A percentile compares a stretch with the other conserved stretches of the same genome.
These are phyloP conservation scores for Pristis pectinata DNA, from an alignment of 2,797 vertebrate genomes.

Conservation along the genomic window DNA sequence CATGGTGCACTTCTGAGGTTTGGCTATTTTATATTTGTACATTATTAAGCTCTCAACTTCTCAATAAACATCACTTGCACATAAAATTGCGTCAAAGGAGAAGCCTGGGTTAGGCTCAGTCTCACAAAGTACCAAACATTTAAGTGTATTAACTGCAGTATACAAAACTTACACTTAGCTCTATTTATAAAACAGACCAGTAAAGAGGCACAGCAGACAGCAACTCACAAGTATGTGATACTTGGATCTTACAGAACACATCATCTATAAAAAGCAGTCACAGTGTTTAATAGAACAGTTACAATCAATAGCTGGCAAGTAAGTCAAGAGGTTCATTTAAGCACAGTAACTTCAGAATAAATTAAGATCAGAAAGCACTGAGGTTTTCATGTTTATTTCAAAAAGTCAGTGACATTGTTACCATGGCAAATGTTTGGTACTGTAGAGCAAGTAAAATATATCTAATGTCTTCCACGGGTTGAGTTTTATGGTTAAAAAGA, in stretches of 20 bases:
- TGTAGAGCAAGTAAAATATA: background rate
- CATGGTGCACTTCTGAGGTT: background rate
- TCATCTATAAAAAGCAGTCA: slow-evolving; percentile 17
- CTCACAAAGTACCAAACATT: background rate
- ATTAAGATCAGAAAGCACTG: background rate
- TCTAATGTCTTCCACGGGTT: background rate
- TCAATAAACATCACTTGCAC: background rate
- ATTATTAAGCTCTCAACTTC: background rate
- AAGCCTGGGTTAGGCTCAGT: background rate
- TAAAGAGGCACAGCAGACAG: slow-evolving; percentile 26
- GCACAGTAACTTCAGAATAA: background rate
- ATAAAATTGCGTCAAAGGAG: background rate
- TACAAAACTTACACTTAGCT: slow-evolving; percentile 9
- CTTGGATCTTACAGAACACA: background rate
- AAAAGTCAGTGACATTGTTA: background rate
- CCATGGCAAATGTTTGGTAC: background rate
- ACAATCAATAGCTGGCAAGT: background rate
- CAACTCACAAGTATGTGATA: background rate
- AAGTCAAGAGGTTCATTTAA: background rate
- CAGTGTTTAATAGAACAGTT: background rate
- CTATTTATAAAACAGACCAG: slow-evolving; percentile 15
- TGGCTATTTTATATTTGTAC: background rate
- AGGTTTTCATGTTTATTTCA: background rate
- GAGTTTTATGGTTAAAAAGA: background rate
- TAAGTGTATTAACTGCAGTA: background rate